These are phyloP conservation scores for Drosophila subsilvestris DNA, from an alignment of 2,888 invertebrate species.

Conservation along the genomic window DNA sequence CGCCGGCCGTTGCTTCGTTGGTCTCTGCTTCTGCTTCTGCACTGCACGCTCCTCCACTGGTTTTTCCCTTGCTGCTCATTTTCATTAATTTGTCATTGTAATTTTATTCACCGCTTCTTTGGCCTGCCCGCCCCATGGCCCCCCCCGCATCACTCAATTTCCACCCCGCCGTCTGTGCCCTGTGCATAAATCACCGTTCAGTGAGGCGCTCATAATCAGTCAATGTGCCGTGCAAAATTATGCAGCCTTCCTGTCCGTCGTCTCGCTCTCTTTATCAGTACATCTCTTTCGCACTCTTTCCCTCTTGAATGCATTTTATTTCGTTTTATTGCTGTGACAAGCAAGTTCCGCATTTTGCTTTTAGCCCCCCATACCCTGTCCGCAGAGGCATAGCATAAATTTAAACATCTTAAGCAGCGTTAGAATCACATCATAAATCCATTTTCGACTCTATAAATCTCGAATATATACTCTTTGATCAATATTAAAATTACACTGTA, in stretches of 20 bases:
- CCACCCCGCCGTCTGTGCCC: background rate
- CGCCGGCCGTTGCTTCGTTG: background rate
- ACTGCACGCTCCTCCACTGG: constrained; percentile 1
- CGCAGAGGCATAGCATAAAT: background rate
- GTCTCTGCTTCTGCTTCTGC: constrained; percentile 3
- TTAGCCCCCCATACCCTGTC: constrained; percentile 6
- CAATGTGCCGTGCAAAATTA: constrained; percentile 75
- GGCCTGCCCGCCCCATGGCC: background rate
- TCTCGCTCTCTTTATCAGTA: background rate
- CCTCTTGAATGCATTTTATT: constrained; percentile 49
- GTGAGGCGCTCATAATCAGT: constrained; percentile 66
- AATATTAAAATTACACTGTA: background rate
- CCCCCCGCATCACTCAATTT: background rate
- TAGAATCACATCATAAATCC: background rate
- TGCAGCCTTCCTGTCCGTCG: constrained; percentile 45
- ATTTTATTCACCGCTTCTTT: constrained; percentile 51
- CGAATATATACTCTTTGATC: too few species aligned
- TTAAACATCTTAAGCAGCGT: background rate
- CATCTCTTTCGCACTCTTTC: background rate
- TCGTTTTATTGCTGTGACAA: constrained; percentile 64
- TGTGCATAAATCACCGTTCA: constrained; percentile 60
- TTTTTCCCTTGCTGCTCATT: constrained; percentile 43
- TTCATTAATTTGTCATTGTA: constrained; percentile 68
- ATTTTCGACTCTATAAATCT: background rate
- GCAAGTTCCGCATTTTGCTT: constrained; percentile 52